A percentile compares a stretch with the other conserved stretches of the same genome.
Evolutionary conservation across 2,113 vertebrate genomes (phyloP).

Genomic region (Etheostoma spectabile): DNA sequence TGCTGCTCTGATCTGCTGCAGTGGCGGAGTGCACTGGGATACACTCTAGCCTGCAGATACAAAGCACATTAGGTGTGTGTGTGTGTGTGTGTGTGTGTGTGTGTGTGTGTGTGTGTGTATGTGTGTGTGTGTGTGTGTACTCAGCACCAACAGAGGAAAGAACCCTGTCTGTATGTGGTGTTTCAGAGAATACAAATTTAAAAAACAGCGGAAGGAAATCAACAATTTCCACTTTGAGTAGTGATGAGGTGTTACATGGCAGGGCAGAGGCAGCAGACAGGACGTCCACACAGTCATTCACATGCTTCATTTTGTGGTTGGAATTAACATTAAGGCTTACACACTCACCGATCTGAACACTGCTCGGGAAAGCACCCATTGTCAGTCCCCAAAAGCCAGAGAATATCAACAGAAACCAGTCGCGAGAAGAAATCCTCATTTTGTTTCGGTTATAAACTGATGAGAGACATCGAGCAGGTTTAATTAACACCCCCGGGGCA

Average conservation of each 20-base stretch:
- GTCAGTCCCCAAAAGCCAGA: conserved; percentile 93
- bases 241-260: conserved; percentile 34
- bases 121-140: conserved; percentile 22
- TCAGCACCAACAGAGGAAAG: conserved; percentile 23
- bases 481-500: conserved; percentile 60
- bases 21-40: conserved; percentile 71
- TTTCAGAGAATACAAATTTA: conserved; percentile 5
- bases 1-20: conserved; percentile 77
- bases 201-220: neutral
- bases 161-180: conserved; percentile 1
- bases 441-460: conserved; percentile 89
- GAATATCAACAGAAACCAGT: conserved; percentile 93
- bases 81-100: conserved; percentile 16
- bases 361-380: conserved; percentile 98
- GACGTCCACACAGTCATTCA: conserved; percentile 52
- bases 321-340: conserved; percentile 13
- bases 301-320: conserved; percentile 23
- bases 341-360: conserved; percentile 96
- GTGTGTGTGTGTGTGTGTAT: conserved; percentile 35
- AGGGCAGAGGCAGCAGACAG: conserved; percentile 43
- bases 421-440: conserved; percentile 95
- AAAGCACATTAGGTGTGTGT: conserved; percentile 53
- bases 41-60: conserved; percentile 59
- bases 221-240: conserved; percentile 35
- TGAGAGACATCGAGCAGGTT: conserved; percentile 90